Conservation (phyloP, 2,113 vertebrate species). For the Salminus brasiliensis region DNA sequence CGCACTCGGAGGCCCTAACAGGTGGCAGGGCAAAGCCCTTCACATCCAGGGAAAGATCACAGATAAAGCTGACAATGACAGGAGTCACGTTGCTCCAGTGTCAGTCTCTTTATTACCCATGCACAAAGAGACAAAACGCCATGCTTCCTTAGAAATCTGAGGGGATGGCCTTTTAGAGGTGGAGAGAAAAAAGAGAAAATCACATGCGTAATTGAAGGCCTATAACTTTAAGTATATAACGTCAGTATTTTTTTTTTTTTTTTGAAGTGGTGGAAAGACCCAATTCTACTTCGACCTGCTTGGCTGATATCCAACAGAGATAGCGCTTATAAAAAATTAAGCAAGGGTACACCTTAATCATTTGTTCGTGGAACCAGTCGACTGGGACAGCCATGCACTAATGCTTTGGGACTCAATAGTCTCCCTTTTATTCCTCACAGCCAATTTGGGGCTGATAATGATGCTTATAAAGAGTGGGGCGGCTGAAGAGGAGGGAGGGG, state of each 20-base stretch:
- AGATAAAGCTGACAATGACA: slow-evolving; percentile 60
- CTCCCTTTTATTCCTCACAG: slow-evolving; percentile 61
- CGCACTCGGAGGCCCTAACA: slow-evolving; percentile 47
- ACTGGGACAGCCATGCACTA: slow-evolving; percentile 63
- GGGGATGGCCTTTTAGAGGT: slow-evolving; percentile 7
- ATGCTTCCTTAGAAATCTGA: slow-evolving; percentile 45
- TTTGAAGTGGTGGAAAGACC: slow-evolving; percentile 59
- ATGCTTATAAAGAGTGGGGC: slow-evolving; percentile 48
- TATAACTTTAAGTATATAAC: slow-evolving; percentile 52
- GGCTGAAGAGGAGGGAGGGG: slow-evolving; percentile 33
- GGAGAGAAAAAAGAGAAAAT: slow-evolving; percentile 34
- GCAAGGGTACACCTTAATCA: slow-evolving; percentile 72
- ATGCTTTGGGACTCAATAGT: slow-evolving; percentile 69
- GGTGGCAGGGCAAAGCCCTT: slow-evolving; percentile 62
- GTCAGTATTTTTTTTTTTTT: too few species aligned
- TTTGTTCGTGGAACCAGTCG: slow-evolving; percentile 66
- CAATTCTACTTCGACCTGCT: slow-evolving; percentile 57
- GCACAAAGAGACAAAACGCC: slow-evolving; percentile 44
- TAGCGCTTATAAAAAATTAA: slow-evolving; percentile 77
- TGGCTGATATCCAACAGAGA: slow-evolving; percentile 74
- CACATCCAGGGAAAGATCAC: slow-evolving; percentile 57
- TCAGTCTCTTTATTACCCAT: slow-evolving; percentile 48
- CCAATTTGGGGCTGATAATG: slow-evolving; percentile 60
- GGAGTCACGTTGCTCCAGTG: slow-evolving; percentile 55
- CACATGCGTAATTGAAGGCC: slow-evolving; percentile 40